Conservation (phyloP, 2,888 invertebrate genomes). For the Glyphotaelius pellucidus region DNA sequence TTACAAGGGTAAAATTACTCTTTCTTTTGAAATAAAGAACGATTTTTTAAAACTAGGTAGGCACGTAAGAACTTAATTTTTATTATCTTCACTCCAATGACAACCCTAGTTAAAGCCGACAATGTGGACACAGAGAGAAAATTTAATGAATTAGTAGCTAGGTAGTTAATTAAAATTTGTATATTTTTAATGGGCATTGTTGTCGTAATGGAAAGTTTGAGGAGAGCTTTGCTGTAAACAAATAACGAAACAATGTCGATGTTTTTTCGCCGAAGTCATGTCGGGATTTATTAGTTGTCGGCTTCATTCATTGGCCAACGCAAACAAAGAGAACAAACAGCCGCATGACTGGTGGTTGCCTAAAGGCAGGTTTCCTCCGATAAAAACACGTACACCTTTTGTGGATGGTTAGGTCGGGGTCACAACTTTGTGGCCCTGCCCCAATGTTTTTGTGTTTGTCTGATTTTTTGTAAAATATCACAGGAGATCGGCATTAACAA, state of each 20-base stretch:
- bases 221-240: slow-evolving; percentile 3
- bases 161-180: background rate
- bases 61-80: background rate
- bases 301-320: background rate
- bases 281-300: background rate
- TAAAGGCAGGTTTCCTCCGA: too few relatives aligned
- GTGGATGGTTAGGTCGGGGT: too few relatives aligned
- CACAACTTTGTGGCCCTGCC: too few relatives aligned
- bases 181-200: background rate
- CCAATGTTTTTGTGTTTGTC: too few relatives aligned
- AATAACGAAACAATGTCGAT: background rate
- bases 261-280: background rate
- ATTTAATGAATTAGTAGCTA: background rate
- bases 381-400: too few relatives aligned
- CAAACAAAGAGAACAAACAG: background rate
- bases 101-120: background rate
- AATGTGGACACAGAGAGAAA: background rate
- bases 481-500: too few relatives aligned
- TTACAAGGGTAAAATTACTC: too few relatives aligned
- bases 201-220: background rate
- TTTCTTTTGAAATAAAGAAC: background rate
- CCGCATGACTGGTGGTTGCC: background rate
- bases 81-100: background rate
- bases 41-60: background rate
- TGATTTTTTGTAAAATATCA: too few relatives aligned